Conservation (phyloP, 2,888 invertebrate species). For the Drosophila affinis region DNA sequence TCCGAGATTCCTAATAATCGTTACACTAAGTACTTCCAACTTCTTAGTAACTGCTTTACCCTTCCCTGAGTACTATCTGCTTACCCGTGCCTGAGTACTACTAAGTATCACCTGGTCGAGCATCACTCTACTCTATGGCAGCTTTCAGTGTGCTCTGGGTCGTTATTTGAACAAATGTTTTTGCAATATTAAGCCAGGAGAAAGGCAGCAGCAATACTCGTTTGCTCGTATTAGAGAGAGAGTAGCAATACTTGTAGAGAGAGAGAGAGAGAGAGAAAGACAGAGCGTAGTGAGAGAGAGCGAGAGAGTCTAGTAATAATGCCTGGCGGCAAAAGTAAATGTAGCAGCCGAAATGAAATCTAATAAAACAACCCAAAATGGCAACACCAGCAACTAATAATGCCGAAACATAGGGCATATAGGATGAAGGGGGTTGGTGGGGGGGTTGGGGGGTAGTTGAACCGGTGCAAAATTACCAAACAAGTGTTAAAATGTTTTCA, state of each 20-base stretch:
- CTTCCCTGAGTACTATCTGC: neutral
- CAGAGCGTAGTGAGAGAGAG: neutral
- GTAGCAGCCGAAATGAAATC: conserved; percentile 61
- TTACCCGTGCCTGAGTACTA: no score
- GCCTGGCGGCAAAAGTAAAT: conserved; percentile 60
- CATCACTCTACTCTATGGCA: neutral
- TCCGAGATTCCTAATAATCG: no score
- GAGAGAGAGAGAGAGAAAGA: neutral
- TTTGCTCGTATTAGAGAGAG: neutral
- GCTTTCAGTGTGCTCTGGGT: conserved; percentile 5
- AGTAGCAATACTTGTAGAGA: neutral
- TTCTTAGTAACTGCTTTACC: neutral
- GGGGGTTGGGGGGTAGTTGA: neutral
- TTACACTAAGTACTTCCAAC: no score
- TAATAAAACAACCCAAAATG: conserved; percentile 67
- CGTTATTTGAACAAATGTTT: conserved; percentile 73
- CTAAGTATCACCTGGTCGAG: neutral
- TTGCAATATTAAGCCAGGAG: conserved; percentile 58
- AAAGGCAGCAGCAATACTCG: conserved; percentile 28
- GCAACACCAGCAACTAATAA: conserved; percentile 38
- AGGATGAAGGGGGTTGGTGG: no score
- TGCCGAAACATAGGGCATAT: conserved; percentile 20
- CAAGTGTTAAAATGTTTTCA: conserved; percentile 78
- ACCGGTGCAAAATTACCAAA: conserved; percentile 43
- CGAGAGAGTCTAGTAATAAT: conserved; percentile 52